A percentile compares a stretch with the other conserved stretches of the same genome.
phyloP scores from a whole-genome alignment of 1,140 invertebrate genomes.

The Papilio machaon region DNA sequence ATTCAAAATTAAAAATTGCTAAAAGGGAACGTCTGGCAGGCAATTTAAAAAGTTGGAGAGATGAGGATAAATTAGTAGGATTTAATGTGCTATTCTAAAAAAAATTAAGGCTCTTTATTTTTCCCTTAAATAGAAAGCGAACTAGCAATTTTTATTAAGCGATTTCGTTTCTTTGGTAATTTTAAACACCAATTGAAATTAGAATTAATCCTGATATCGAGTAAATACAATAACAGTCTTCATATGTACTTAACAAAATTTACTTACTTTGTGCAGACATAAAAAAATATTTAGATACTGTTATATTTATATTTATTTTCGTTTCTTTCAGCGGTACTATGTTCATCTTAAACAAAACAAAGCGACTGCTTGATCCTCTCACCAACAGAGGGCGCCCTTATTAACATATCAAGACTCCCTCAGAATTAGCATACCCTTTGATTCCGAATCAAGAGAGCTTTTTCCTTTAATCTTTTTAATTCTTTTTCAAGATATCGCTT shows the following conservation, averaged over 20 bases:
- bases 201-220: too few relatives aligned
- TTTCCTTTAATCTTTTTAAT: constrained; percentile 76
- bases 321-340: background rate
- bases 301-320: background rate
- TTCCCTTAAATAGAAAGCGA: background rate
- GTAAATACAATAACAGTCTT: too few relatives aligned
- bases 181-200: too few relatives aligned
- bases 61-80: constrained; percentile 41
- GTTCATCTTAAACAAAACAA: constrained; percentile 29
- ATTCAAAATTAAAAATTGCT: constrained; percentile 65
- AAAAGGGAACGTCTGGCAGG: constrained; percentile 44
- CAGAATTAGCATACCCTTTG: constrained; percentile 74
- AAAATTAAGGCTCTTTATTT: background rate
- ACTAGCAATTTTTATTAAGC: background rate
- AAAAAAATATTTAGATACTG: background rate
- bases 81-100: constrained; percentile 37
- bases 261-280: background rate
- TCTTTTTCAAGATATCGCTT: constrained; percentile 54
- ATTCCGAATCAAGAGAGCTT: constrained; percentile 68
- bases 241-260: too few relatives aligned
- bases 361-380: constrained; percentile 62
- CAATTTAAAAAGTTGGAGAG: constrained; percentile 50
- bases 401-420: constrained; percentile 58
- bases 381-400: constrained; percentile 66
- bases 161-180: too few relatives aligned